Evolutionary conservation across 2,113 vertebrate genomes (phyloP).

Genomic region (Hemicordylus capensis): DNA sequence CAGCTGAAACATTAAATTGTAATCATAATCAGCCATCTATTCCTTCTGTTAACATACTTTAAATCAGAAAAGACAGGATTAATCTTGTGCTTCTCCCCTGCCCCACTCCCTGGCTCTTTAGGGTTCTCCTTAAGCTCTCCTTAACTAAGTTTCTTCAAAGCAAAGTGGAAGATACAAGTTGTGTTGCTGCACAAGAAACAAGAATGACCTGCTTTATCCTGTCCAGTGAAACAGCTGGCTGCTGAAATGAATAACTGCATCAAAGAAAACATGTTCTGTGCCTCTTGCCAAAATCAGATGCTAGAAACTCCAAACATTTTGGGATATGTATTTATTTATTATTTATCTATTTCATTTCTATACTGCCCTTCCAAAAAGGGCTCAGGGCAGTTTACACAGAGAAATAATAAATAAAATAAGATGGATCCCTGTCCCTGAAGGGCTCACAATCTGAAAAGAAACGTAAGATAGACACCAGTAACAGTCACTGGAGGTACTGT

Average conservation of each 20-base stretch:
- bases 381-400: no score
- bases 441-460: no score
- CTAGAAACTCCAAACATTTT: neutral
- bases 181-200: conserved; percentile 6
- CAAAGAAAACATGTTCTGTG: neutral
- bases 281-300: fast-evolving
- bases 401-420: no score
- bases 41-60: conserved; percentile 48
- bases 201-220: conserved; percentile 37
- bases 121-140: conserved; percentile 23
- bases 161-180: conserved; percentile 6
- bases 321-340: no score
- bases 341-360: no score
- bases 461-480: no score
- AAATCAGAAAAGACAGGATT: conserved; percentile 50
- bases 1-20: conserved; percentile 36
- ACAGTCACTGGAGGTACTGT: no score
- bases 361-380: no score
- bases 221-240: conserved; percentile 25
- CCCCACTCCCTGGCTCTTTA: neutral
- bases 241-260: conserved; percentile 10
- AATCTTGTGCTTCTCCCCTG: conserved; percentile 15
- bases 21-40: conserved; percentile 43
- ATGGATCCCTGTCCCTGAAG: no score
- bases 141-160: conserved; percentile 29